These are phyloP conservation scores for Tauraco erythrolophus DNA, from an alignment of 2,113 vertebrate species.

Conservation along the genomic window DNA sequence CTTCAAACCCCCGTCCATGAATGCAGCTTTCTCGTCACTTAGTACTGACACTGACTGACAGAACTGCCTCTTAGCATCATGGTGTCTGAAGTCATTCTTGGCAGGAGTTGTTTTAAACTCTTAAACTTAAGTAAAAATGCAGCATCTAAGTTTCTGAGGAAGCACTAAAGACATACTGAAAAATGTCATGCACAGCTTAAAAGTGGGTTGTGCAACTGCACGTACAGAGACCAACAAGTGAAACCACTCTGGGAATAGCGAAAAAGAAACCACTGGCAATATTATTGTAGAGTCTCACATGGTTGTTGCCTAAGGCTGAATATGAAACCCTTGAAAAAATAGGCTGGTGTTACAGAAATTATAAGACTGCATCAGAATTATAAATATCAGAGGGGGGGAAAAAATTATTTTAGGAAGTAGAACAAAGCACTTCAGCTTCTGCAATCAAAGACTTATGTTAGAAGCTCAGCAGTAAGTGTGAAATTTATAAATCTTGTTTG, in stretches of 20 bases:
- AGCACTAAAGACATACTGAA: background rate
- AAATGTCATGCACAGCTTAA: background rate
- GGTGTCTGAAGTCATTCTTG: background rate
- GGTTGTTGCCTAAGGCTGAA: background rate
- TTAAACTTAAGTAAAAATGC: slow-evolving; percentile 4
- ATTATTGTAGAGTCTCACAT: background rate
- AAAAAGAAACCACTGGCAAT: background rate
- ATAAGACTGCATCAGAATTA: background rate
- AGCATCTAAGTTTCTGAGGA: background rate
- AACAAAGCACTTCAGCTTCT: background rate
- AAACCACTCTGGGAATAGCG: background rate
- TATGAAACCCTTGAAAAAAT: background rate
- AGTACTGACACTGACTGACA: background rate
- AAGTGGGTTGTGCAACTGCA: background rate
- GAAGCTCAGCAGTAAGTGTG: background rate
- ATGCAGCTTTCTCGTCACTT: background rate
- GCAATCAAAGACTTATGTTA: background rate
- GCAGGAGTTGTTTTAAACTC: background rate
- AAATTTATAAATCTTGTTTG: background rate
- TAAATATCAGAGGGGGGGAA: background rate
- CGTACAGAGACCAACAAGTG: background rate
- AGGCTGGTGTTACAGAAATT: background rate
- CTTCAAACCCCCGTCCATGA: fast-evolving
- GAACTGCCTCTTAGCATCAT: background rate
- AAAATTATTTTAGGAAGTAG: background rate